Conservation (phyloP, 2,113 vertebrate species). For the Tragelaphus buxtoni region DNA sequence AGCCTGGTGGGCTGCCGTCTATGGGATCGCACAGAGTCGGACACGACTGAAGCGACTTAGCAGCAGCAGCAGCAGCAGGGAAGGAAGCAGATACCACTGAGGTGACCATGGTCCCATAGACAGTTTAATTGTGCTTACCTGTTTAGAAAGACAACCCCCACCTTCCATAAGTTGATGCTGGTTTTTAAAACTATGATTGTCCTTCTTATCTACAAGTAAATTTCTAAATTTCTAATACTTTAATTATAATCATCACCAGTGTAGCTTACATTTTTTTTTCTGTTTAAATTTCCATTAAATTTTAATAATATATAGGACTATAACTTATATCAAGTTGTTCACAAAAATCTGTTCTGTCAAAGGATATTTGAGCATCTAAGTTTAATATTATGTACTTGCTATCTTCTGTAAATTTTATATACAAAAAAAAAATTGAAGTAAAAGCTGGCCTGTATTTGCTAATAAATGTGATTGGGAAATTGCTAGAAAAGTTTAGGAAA, state of each 20-base stretch:
- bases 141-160: background rate
- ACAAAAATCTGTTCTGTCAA: background rate
- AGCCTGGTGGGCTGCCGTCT: no score
- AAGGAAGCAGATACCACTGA: background rate
- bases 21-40: no score
- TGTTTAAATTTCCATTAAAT: background rate
- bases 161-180: background rate
- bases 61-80: background rate
- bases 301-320: background rate
- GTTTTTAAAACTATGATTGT: background rate
- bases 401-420: background rate
- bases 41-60: no score
- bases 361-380: background rate
- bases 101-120: background rate
- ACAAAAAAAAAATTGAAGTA: background rate
- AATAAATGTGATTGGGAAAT: slow-evolving; percentile 7
- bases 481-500: background rate
- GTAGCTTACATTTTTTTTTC: background rate
- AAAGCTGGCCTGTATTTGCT: background rate
- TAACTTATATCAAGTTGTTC: background rate
- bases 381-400: slow-evolving; percentile 11
- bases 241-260: background rate
- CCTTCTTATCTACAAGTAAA: background rate
- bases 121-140: slow-evolving; percentile 2
- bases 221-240: background rate